Conservation (phyloP, 2,113 vertebrate species). For the Urocolius indicus region DNA sequence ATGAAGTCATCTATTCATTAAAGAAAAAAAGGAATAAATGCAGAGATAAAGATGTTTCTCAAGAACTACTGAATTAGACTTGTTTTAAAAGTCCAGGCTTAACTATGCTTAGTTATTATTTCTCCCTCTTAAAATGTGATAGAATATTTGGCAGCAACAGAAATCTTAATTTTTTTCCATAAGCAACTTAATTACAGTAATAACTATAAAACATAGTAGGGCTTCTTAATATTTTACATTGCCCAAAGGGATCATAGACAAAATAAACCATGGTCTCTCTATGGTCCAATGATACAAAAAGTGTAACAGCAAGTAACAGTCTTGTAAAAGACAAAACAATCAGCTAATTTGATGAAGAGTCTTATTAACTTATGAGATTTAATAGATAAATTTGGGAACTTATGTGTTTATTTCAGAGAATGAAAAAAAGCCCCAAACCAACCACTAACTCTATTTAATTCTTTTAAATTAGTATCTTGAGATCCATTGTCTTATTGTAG, state of each 20-base stretch:
- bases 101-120: background rate
- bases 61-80: background rate
- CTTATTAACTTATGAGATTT: background rate
- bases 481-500: background rate
- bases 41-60: background rate
- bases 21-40: background rate
- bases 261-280: background rate
- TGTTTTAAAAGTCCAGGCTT: background rate
- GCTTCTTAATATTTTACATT: background rate
- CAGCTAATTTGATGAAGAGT: background rate
- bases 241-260: background rate
- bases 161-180: background rate
- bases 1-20: background rate
- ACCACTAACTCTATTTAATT: background rate
- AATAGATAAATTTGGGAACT: background rate
- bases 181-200: background rate
- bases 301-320: background rate
- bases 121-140: background rate
- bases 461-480: background rate
- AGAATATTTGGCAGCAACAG: background rate
- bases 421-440: background rate
- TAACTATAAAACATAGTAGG: background rate
- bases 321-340: background rate
- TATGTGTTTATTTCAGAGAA: background rate
- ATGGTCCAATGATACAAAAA: background rate